Evolutionary conservation across 1,140 invertebrate genomes (phyloP).

Genomic region (Muscidifurax raptorellus): DNA sequence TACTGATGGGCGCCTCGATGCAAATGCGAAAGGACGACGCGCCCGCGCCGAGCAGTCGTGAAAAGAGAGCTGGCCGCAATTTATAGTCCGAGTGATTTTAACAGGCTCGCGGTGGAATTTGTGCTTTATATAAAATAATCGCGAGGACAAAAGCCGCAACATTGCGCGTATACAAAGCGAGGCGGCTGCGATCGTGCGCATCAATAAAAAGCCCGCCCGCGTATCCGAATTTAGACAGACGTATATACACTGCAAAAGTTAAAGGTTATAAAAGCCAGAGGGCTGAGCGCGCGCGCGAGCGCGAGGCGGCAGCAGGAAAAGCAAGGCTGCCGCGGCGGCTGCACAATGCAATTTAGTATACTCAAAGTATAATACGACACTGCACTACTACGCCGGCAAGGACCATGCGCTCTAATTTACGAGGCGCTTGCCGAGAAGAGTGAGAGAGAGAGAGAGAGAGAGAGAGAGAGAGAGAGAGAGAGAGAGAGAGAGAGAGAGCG

Average conservation of each 20-base stretch:
- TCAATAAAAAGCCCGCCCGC: neutral
- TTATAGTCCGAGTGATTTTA: neutral
- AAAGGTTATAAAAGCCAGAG: neutral
- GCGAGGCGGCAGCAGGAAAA: neutral
- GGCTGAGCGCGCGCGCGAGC: too few relatives aligned
- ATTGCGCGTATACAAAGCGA: too few relatives aligned
- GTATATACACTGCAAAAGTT: neutral
- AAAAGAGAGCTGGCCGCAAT: neutral
- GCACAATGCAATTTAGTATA: slow-evolving; percentile 6
- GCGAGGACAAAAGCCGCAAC: neutral
- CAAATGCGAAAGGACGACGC: neutral
- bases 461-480: slow-evolving; percentile 28
- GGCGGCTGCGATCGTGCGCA: neutral
- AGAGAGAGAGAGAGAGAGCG: slow-evolving; percentile 43
- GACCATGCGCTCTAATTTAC: slow-evolving; percentile 46
- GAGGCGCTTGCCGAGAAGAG: slow-evolving; percentile 48
- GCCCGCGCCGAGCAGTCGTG: neutral
- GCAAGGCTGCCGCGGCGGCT: neutral
- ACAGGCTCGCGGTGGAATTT: neutral
- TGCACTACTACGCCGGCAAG: neutral
- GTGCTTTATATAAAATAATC: too few relatives aligned
- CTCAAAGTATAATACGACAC: slow-evolving; percentile 3
- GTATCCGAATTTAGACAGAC: neutral
- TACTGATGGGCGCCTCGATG: neutral
- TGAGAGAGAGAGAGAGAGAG: neutral